Evolutionary conservation across 1,140 invertebrate genomes (phyloP).

Genomic region (Ceratina australensis): DNA sequence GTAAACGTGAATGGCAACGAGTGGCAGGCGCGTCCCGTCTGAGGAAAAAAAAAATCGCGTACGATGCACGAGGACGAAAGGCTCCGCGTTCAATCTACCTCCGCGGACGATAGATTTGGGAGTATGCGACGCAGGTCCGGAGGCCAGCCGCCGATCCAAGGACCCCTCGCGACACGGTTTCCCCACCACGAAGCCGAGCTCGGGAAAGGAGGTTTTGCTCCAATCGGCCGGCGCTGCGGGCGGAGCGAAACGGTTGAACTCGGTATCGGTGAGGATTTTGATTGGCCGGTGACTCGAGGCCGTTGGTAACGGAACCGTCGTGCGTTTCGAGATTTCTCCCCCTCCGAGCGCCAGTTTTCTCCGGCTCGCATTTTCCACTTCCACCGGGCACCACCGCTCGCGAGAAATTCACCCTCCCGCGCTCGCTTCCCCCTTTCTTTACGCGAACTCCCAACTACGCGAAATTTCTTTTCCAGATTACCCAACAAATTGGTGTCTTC

Average conservation of each 20-base stretch:
- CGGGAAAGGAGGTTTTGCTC: background rate
- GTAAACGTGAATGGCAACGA: background rate
- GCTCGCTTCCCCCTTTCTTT: constrained; percentile 24
- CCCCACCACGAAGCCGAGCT: background rate
- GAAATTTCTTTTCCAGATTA: constrained; percentile 5
- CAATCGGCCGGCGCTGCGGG: constrained; percentile 17
- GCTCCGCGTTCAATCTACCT: constrained; percentile 40
- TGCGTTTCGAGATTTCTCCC: constrained; percentile 12
- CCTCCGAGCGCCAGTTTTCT: constrained; percentile 6
- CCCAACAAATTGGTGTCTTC: no score
- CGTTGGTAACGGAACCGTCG: constrained; percentile 51
- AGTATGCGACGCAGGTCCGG: constrained; percentile 54
- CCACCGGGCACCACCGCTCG: background rate
- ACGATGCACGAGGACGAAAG: constrained; percentile 27
- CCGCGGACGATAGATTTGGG: constrained; percentile 64
- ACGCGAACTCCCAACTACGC: constrained; percentile 18
- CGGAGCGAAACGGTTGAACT: background rate
- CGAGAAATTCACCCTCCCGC: background rate
- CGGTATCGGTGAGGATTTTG: constrained; percentile 4
- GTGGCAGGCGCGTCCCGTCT: background rate
- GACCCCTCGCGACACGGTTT: background rate
- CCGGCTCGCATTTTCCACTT: background rate
- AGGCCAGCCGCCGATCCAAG: constrained; percentile 18
- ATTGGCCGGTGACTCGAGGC: constrained; percentile 40
- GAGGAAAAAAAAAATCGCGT: background rate